Conservation (phyloP, 2,113 vertebrate species). For the Mesitornis unicolor region DNA sequence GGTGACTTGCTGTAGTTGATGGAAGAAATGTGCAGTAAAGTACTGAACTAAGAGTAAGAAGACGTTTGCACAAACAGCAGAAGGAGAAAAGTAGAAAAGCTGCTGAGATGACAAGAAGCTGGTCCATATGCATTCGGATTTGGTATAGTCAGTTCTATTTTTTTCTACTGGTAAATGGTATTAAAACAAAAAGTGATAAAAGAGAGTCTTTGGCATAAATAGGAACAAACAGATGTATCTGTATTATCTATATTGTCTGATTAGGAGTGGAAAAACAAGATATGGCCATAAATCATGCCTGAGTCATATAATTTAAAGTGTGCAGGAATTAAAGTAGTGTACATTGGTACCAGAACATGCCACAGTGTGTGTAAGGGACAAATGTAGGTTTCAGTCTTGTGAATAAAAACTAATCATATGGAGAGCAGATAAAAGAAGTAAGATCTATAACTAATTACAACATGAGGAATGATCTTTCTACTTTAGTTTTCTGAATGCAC, state of each 20-base stretch:
- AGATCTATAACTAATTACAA: not conserved
- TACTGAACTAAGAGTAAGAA: not conserved
- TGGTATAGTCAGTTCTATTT: not conserved
- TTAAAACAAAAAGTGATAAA: not conserved
- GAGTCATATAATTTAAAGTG: not conserved
- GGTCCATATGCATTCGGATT: not conserved
- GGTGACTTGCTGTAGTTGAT: not conserved
- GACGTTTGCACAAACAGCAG: not conserved
- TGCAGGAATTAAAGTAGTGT: not conserved
- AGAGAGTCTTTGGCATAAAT: not conserved
- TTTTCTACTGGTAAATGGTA: not conserved
- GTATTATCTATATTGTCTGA: not conserved
- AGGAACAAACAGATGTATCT: not conserved
- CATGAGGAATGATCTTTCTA: not conserved
- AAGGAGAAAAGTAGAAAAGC: not conserved
- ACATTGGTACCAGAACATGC: not conserved
- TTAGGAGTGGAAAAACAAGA: not conserved
- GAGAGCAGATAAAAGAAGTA: not conserved
- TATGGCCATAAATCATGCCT: not conserved
- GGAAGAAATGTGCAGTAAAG: not conserved
- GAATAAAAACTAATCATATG: not conserved
- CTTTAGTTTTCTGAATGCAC: not conserved
- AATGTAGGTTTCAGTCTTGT: not conserved
- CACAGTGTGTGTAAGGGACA: not conserved
- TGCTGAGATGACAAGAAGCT: not conserved